These are phyloP conservation scores for Hydrozoanthus gracilis DNA, from an alignment of 92 coral and sea anemone genomes.

Conservation along the genomic window DNA sequence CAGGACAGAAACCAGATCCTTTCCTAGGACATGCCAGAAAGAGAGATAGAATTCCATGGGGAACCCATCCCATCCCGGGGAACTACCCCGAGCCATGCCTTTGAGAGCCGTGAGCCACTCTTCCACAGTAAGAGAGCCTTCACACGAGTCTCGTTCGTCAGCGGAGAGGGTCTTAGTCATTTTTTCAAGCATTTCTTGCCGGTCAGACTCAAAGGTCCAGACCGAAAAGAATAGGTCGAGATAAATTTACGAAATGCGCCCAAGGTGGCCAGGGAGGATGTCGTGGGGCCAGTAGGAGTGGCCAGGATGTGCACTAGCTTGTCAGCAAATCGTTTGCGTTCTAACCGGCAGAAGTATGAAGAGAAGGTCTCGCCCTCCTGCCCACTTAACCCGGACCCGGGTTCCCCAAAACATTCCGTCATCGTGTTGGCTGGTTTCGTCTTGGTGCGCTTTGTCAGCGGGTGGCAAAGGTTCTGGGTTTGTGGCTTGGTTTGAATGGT, in stretches of 20 bases:
- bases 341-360: no score
- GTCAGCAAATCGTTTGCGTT: no score
- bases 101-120: neutral
- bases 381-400: no score
- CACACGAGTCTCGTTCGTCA: neutral
- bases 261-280: neutral
- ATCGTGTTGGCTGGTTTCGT: no score
- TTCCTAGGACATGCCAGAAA: neutral
- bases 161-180: neutral
- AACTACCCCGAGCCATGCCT: neutral
- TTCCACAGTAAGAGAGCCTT: neutral
- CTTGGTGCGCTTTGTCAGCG: no score
- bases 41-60: neutral
- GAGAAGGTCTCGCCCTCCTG: no score
- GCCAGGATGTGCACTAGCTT: no score
- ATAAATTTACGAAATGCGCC: neutral
- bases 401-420: no score
- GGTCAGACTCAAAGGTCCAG: neutral
- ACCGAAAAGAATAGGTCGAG: no score
- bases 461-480: neutral
- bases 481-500: no score
- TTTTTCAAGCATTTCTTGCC: neutral
- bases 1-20: neutral
- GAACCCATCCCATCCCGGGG: neutral
- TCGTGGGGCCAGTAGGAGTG: no score